Evolutionary conservation across 2,113 vertebrate genomes (phyloP).

Genomic region (Cnemophilus loriae): DNA sequence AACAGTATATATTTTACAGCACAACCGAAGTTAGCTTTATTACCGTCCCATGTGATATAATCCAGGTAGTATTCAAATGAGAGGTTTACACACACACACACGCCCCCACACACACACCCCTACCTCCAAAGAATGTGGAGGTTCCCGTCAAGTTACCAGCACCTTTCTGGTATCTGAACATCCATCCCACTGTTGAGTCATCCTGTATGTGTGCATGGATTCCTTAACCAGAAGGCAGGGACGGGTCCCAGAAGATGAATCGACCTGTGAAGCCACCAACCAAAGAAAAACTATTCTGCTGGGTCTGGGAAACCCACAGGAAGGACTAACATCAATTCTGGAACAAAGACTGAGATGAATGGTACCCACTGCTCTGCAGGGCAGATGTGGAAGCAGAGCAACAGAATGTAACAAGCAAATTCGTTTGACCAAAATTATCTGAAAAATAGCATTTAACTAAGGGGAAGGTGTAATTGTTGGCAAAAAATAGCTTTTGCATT

Average conservation of each 20-base stretch:
- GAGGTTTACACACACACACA: background rate
- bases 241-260: conserved; percentile 36
- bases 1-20: background rate
- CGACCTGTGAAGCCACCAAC: conserved; percentile 44
- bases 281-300: conserved; percentile 25
- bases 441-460: background rate
- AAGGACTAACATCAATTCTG: background rate
- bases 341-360: background rate
- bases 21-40: background rate
- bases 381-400: background rate
- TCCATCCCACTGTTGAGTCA: conserved; percentile 57
- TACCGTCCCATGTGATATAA: background rate
- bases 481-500: background rate
- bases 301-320: background rate
- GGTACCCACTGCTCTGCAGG: background rate
- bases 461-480: background rate
- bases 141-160: conserved; percentile 59
- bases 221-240: conserved; percentile 66
- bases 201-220: conserved; percentile 33
- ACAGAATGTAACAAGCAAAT: background rate
- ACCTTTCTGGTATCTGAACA: conserved; percentile 48
- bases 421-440: background rate
- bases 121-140: conserved; percentile 64
- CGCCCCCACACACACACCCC: background rate
- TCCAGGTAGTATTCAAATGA: background rate